Evolutionary conservation across 2,888 invertebrate species (phyloP), one percentile per base, ranked within the genome.

Genomic region (Plagodis dolabraria): DNA sequence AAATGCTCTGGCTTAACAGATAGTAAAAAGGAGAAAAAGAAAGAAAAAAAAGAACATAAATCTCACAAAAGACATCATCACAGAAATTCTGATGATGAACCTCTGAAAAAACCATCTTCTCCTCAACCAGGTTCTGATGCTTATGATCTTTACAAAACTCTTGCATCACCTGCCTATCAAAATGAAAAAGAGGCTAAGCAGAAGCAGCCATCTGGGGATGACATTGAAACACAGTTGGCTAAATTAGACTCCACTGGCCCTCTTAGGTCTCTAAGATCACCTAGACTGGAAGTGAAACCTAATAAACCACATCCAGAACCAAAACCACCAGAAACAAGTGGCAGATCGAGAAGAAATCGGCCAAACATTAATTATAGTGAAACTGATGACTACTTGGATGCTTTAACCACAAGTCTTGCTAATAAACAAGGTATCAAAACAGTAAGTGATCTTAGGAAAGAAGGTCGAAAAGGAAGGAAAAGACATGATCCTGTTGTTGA

Each of bases 351-450:
- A 70, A 83, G 93, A 65, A 90, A 92, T 71, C 85, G 93, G 63
- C 86, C 88, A 57, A 93, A 92, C 73, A 85, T 93, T 56, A 93
- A 93, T 73, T 93, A 94, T 89, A 86, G 93, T 92, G 87, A 94
- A 91, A 88, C 93, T 87, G 89, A 94, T 89, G 83, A 94, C 85
- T 83, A 92, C 83, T 71, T 94, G 79, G 83, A 93, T 83, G 82
- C 82, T 62, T 60, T 94, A 77, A 83, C 94, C 80, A 68, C 93
- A 80, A 68, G 83, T 77, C 77, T 85, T 78, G 68, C 82, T 65
- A 76, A 60, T 66, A 89, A 86, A 80, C 79, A 80, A 68, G 75
- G 66, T 58, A 86, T 81, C 63, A 91, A 85, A 82, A 86, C 89
- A 59, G 86, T 90, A 33, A 80, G 82, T 83, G 91, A 92, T 59